These are phyloP conservation scores for Cossypha dichroa DNA, from an alignment of 2,797 vertebrate genomes.

Conservation along the genomic window DNA sequence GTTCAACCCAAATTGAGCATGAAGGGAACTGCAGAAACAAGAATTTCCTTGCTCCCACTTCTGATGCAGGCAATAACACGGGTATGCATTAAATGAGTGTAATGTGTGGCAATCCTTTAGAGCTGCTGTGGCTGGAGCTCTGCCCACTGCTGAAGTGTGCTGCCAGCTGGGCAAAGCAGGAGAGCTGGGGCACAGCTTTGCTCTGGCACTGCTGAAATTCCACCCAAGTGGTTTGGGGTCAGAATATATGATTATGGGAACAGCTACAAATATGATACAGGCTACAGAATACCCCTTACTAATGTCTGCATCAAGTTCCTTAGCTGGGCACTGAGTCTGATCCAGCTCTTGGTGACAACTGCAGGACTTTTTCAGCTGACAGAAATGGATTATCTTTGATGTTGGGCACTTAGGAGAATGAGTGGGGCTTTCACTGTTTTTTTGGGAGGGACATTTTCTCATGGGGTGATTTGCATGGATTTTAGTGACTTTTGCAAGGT, in stretches of 20 bases:
- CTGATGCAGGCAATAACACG: not conserved
- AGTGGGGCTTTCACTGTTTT: fast-evolving
- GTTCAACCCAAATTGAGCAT: not conserved
- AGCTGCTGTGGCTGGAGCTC: not conserved
- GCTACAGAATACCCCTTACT: not conserved
- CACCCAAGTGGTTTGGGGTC: not conserved
- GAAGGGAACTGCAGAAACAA: not conserved
- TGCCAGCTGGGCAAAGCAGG: not conserved
- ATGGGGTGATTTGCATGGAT: not conserved
- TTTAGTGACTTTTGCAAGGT: not conserved
- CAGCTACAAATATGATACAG: not conserved
- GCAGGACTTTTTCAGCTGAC: not conserved
- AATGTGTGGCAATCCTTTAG: not conserved
- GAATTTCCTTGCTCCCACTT: not conserved
- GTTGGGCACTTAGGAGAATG: not conserved
- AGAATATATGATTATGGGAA: not conserved
- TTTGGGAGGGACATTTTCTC: not conserved
- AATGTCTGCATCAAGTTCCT: not conserved
- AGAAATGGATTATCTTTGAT: not conserved
- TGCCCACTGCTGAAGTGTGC: not conserved
- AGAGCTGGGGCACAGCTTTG: not conserved
- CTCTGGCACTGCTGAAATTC: not conserved
- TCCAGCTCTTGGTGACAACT: not conserved
- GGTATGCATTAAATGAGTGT: not conserved
- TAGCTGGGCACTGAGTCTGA: not conserved